A percentile compares a stretch with the other conserved stretches of the same genome.
Conservation (phyloP, 2,113 vertebrate genomes). For the Rhineura floridana region DNA sequence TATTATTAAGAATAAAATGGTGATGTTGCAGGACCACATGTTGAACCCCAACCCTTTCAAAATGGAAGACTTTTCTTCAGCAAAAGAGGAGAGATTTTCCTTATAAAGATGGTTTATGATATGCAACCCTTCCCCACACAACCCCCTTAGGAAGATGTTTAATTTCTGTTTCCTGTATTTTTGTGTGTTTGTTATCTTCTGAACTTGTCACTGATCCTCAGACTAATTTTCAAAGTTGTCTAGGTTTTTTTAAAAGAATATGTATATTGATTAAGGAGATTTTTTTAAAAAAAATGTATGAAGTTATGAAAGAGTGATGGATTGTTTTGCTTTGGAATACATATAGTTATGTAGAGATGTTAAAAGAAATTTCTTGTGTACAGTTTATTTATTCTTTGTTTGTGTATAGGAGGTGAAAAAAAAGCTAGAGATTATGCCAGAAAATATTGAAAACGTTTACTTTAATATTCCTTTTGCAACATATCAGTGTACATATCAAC, state of each 20-base stretch:
- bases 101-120: slow-evolving; percentile 55
- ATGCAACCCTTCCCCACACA: slow-evolving; percentile 5
- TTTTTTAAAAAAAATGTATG: slow-evolving; percentile 77
- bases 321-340: slow-evolving; percentile 83
- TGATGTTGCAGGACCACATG: slow-evolving; percentile 90
- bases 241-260: slow-evolving; percentile 80
- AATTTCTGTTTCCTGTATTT: slow-evolving; percentile 56
- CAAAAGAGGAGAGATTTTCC: slow-evolving; percentile 69
- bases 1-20: slow-evolving; percentile 83
- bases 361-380: slow-evolving; percentile 82
- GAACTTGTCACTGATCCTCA: slow-evolving; percentile 82
- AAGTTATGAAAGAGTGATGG: slow-evolving; percentile 83
- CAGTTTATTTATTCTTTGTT: slow-evolving; percentile 93
- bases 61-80: slow-evolving; percentile 39
- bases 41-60: slow-evolving; percentile 72
- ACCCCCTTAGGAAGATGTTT: slow-evolving; percentile 23
- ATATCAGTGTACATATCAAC: slow-evolving; percentile 87
- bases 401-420: slow-evolving; percentile 83
- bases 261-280: slow-evolving; percentile 83
- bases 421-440: slow-evolving; percentile 87
- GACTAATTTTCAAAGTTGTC: slow-evolving; percentile 83
- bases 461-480: slow-evolving; percentile 90
- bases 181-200: slow-evolving; percentile 47
- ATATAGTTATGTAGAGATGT: slow-evolving; percentile 86
- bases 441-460: slow-evolving; percentile 91